Percentiles rank a stretch among this genome's conserved stretches.
Evolutionary conservation across 2,888 invertebrate genomes (phyloP).

Genomic region (Malacosoma neustria): DNA sequence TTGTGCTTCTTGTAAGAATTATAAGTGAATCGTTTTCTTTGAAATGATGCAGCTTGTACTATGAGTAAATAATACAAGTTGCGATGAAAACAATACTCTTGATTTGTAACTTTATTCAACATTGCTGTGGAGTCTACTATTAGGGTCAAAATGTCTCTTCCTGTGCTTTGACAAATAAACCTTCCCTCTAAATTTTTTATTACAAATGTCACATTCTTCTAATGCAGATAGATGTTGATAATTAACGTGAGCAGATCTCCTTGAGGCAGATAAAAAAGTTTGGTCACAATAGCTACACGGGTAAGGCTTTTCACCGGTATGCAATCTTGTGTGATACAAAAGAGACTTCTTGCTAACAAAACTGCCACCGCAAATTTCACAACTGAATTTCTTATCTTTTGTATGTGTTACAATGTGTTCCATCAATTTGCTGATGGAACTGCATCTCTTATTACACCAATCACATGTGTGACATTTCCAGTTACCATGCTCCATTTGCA

Average conservation of each 20-base stretch:
- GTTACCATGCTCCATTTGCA: constrained; percentile 27
- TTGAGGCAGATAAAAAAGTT: constrained; percentile 26
- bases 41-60: no score
- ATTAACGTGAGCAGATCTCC: constrained; percentile 25
- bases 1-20: no score
- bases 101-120: no score
- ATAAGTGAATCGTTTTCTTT: no score
- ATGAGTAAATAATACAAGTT: no score
- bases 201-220: constrained; percentile 28
- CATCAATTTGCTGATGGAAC: constrained; percentile 22
- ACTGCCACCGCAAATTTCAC: constrained; percentile 23
- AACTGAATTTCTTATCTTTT: constrained; percentile 28
- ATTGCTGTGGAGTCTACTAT: constrained; percentile 16
- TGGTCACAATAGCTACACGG: constrained; percentile 25
- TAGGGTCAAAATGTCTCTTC: constrained; percentile 22
- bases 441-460: constrained; percentile 31
- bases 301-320: constrained; percentile 35
- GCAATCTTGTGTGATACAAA: constrained; percentile 29
- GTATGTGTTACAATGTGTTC: constrained; percentile 32
- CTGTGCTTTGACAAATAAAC: constrained; percentile 21
- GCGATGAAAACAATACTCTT: no score
- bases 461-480: constrained; percentile 19
- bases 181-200: constrained; percentile 19
- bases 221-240: constrained; percentile 18
- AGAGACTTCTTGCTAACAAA: constrained; percentile 29